Conservation (phyloP, 2,888 invertebrate species). For the Callinectes sapidus region DNA sequence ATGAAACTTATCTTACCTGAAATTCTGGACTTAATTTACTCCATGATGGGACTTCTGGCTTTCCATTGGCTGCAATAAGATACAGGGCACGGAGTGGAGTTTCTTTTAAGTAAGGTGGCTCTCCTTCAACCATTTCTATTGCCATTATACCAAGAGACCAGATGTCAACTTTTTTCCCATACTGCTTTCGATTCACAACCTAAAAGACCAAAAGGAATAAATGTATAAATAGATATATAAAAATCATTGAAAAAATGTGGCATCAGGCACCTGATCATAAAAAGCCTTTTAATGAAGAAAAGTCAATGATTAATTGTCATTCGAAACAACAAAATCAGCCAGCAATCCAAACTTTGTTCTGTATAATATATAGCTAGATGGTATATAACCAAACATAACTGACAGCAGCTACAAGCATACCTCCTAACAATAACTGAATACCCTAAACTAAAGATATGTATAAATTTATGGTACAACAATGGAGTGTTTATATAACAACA, state of each 20-base stretch:
- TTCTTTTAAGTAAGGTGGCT: constrained; percentile 97
- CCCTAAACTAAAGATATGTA: too few relatives aligned
- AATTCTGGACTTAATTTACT: constrained; percentile 84
- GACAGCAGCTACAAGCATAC: too few relatives aligned
- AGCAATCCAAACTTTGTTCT: too few relatives aligned
- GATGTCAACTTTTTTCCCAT: constrained; percentile 89
- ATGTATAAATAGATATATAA: background rate
- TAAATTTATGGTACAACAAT: too few relatives aligned
- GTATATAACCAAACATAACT: too few relatives aligned
- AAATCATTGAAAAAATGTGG: background rate
- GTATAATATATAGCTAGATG: too few relatives aligned
- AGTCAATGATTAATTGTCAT: background rate
- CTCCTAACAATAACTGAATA: too few relatives aligned
- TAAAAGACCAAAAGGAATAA: constrained; percentile 64
- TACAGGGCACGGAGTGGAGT: constrained; percentile 93
- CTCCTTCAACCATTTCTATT: constrained; percentile 97
- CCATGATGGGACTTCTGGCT: constrained; percentile 90
- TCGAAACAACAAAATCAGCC: too few relatives aligned
- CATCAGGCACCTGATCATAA: background rate
- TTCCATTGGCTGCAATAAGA: constrained; percentile 95
- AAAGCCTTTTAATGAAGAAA: background rate
- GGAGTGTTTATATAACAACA: too few relatives aligned
- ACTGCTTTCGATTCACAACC: constrained; percentile 92
- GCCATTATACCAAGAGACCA: constrained; percentile 99
- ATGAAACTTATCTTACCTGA: constrained; percentile 73